Conservation (phyloP, 2,113 vertebrate species). For the Emydocephalus ijimae region DNA sequence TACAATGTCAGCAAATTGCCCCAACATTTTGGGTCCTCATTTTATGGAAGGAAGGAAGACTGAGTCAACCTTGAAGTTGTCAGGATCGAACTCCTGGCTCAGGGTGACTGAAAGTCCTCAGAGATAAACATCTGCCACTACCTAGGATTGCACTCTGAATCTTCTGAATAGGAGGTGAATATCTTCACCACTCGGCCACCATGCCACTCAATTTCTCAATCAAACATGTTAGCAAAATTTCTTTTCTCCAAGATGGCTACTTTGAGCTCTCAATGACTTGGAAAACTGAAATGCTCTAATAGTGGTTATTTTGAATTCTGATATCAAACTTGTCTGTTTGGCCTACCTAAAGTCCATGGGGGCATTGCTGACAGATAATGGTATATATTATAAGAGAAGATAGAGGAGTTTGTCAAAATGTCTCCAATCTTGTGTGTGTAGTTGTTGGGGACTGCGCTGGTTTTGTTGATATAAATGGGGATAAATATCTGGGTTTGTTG, state of each 20-base stretch:
- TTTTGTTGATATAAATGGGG: neutral
- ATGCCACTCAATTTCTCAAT: neutral
- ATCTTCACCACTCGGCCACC: too few relatives aligned
- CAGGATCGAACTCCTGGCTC: too few relatives aligned
- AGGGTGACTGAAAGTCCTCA: too few relatives aligned
- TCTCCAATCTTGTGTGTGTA: neutral
- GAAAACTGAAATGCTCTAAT: neutral
- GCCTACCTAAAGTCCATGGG: neutral
- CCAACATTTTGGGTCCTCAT: too few relatives aligned
- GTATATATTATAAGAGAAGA: neutral
- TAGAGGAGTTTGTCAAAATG: neutral
- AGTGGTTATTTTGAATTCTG: neutral
- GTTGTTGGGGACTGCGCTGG: neutral
- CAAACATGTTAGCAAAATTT: neutral
- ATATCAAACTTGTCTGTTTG: neutral
- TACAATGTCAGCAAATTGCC: neutral
- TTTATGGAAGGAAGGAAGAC: too few relatives aligned
- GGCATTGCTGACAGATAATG: neutral
- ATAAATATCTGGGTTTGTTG: neutral
- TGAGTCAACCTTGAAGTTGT: too few relatives aligned
- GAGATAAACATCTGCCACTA: too few relatives aligned
- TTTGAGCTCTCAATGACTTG: neutral
- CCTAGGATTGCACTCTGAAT: too few relatives aligned
- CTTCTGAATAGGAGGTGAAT: too few relatives aligned
- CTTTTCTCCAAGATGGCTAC: neutral